Conservation (phyloP, 2,113 vertebrate species). For the Felis chaus region DNA sequence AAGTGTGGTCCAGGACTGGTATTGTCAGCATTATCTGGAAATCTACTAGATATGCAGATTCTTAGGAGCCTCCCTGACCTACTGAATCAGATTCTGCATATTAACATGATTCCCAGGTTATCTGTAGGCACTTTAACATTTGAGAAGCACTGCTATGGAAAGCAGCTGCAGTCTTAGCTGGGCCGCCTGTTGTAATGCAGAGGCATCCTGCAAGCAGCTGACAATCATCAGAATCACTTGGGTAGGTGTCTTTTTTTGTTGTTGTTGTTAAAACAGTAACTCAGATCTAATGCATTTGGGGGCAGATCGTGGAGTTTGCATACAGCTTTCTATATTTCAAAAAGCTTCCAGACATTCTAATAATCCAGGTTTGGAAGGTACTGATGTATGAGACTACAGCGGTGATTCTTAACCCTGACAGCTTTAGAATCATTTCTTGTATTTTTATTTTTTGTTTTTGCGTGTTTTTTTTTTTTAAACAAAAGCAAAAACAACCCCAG, state of each 20-base stretch:
- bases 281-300: background rate
- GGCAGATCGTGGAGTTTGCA: background rate
- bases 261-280: background rate
- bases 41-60: background rate
- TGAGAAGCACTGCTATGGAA: background rate
- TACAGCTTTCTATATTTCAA: background rate
- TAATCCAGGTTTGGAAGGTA: background rate
- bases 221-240: background rate
- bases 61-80: background rate
- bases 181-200: too few relatives aligned
- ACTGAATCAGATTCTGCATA: background rate
- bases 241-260: background rate
- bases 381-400: background rate
- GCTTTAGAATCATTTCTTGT: background rate
- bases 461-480: background rate
- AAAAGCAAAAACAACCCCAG: background rate
- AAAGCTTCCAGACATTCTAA: background rate
- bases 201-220: background rate
- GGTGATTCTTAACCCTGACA: background rate
- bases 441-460: background rate
- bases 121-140: background rate
- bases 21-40: background rate
- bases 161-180: background rate
- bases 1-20: background rate
- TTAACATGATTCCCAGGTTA: background rate